phyloP scores from a whole-genome alignment of 2,113 vertebrate genomes.

The Lepus timidus region DNA sequence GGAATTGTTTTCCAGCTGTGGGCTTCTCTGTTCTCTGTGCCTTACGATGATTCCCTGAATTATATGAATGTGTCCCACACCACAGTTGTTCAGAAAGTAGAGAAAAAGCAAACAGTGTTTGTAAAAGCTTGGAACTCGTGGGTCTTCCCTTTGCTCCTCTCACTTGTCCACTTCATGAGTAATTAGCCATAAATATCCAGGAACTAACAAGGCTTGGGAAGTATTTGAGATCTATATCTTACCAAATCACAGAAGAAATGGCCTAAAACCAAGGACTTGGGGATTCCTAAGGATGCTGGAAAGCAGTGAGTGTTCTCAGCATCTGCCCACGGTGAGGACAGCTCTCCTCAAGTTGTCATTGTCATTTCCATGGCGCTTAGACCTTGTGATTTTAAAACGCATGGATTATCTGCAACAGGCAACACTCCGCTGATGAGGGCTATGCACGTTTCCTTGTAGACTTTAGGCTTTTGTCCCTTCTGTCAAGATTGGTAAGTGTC shows the following conservation, averaged over 20 bases:
- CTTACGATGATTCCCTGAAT: not conserved
- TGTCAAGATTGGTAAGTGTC: conserved; percentile 78
- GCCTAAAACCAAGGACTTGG: conserved; percentile 28
- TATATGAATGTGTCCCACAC: not conserved
- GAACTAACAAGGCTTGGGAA: not conserved
- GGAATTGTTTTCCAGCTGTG: not conserved
- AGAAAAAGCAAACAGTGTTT: not conserved
- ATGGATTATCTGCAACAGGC: not conserved
- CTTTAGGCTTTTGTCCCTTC: conserved; percentile 72
- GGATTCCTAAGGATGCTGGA: not conserved
- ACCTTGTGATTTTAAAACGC: conserved; percentile 52
- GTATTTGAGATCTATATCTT: not conserved
- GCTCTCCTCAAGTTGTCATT: conserved; percentile 62
- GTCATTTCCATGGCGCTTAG: conserved; percentile 71
- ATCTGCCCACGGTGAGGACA: not conserved
- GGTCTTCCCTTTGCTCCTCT: not conserved
- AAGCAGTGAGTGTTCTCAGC: not conserved
- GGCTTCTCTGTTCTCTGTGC: not conserved
- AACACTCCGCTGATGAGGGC: not conserved
- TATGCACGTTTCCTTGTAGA: conserved; percentile 46
- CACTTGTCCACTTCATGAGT: conserved; percentile 6
- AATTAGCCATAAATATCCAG: not conserved
- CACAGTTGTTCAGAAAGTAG: conserved; percentile 8
- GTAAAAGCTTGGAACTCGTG: not conserved
- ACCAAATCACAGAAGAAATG: conserved; percentile 3